Conservation (phyloP, 2,888 invertebrate species). For the Keiferia lycopersicella region DNA sequence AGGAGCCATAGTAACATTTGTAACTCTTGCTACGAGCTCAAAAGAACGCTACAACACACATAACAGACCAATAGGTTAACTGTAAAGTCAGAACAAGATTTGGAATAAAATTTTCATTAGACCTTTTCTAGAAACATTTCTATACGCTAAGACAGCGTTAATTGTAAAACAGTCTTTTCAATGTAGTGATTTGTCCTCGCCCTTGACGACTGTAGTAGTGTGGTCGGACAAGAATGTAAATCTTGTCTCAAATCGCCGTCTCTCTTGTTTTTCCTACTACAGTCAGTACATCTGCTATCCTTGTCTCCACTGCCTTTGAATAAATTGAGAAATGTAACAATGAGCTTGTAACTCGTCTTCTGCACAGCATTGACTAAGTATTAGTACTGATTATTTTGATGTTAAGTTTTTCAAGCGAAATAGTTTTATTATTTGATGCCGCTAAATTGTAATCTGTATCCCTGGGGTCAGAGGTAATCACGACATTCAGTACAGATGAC, state of each 20-base stretch:
- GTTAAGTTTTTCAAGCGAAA: neutral
- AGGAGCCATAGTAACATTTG: too few relatives aligned
- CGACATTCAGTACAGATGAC: slow-evolving; percentile 52
- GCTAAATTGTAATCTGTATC: slow-evolving; percentile 10
- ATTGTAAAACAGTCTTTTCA: slow-evolving; percentile 9
- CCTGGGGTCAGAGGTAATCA: slow-evolving; percentile 63
- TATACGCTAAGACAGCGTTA: neutral
- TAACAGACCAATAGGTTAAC: too few relatives aligned
- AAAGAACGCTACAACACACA: too few relatives aligned
- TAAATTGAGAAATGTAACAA: slow-evolving; percentile 5
- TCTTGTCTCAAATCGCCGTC: slow-evolving; percentile 41
- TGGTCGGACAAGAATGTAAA: slow-evolving; percentile 52
- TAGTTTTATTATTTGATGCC: neutral
- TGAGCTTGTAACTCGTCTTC: neutral
- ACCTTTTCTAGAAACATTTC: too few relatives aligned
- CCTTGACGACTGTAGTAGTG: slow-evolving; percentile 51
- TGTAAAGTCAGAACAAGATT: too few relatives aligned
- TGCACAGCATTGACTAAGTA: neutral
- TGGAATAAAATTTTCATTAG: too few relatives aligned
- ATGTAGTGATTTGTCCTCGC: slow-evolving; percentile 47
- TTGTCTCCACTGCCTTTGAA: slow-evolving; percentile 22
- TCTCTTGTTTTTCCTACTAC: slow-evolving; percentile 38
- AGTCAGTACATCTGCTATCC: slow-evolving; percentile 30
- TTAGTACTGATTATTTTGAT: neutral
- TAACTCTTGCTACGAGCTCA: too few relatives aligned